Percentiles rank a stretch among this genome's conserved stretches.
phyloP scores from a whole-genome alignment of 2,113 vertebrate species.

The Salvelinus alpinus region DNA sequence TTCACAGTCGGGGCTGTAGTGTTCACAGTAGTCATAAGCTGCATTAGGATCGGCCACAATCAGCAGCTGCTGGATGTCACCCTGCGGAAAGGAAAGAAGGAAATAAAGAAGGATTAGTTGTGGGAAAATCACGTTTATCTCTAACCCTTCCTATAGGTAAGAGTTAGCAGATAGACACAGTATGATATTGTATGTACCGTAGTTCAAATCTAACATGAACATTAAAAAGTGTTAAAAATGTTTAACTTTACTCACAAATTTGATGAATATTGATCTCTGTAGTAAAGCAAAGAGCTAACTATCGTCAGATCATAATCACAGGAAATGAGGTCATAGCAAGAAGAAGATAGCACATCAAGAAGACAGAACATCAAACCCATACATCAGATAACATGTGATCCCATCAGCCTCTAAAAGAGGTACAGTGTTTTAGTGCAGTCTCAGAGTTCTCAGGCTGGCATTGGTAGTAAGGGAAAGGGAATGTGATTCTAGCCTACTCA shows the following conservation, averaged over 20 bases:
- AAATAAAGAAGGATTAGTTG: not conserved
- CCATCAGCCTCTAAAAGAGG: not conserved
- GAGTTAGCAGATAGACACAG: not conserved
- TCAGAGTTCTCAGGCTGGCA: not conserved
- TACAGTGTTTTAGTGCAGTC: not conserved
- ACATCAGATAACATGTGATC: not conserved
- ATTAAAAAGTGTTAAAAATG: not conserved
- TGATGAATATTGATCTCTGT: not conserved
- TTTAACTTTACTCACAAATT: not conserved
- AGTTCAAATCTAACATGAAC: not conserved
- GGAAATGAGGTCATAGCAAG: not conserved
- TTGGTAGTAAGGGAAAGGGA: conserved; percentile 9
- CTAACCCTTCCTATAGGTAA: not conserved
- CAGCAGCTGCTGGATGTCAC: conserved; percentile 95
- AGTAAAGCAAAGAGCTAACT: not conserved
- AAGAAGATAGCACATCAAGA: not conserved
- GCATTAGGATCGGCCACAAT: conserved; percentile 89
- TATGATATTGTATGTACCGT: not conserved
- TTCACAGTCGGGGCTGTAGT: conserved; percentile 96
- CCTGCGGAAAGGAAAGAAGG: conserved; percentile 72
- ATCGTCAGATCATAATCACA: not conserved
- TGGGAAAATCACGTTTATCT: too few relatives aligned
- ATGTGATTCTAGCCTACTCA: conserved; percentile 29
- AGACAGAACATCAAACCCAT: not conserved
- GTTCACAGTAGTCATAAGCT: conserved; percentile 95